Evolutionary conservation across 1,140 invertebrate species (phyloP), one percentile per base, ranked within the genome.

Genomic region (Sipha flava): DNA sequence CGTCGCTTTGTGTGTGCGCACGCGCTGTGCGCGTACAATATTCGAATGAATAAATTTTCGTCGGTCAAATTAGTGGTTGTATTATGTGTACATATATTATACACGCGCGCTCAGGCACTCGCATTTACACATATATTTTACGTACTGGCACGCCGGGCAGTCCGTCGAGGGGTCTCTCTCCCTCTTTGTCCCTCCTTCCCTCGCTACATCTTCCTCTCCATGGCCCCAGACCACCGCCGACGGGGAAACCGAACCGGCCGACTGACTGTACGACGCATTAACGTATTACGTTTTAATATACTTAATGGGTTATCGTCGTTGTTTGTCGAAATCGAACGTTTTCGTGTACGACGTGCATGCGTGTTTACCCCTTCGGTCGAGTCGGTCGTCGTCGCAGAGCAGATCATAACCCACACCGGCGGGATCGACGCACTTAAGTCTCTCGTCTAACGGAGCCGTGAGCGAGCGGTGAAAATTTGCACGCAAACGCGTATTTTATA

Each of bases 1-100:
- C 64, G 37, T 43, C 21, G 64, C 37, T 66, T 66, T 66, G 64
- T 66, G 21, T 16, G 14, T 2, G 7, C 10, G 7, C 7, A n/a
- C n/a, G 31, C 21, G 34, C n/a, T 34, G 31, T 14, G 34, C n/a
- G 34, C 12, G 62, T 21, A 62, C 26, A 18, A 62, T 34, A 31
- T n/a, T 66, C 37, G 37, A 43, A 40, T 43, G 64, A 66, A 66
- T 66, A 66, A 23, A 66, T 66, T 66, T 66, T 43, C 64, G 62
- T 12, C 34, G 0, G 21, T 66, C 64, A n/a, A 66, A 66, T 66
- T 66, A 66, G 59, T 62, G 54, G 26, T 57, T 21, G 12, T 62
- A 62, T 34, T 18, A 62, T 34, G 12, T n/a, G 29, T 23, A 18
- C 26, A 9, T 23, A 57, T 12, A 29, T 29, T 10, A 12, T 43